Base-by-base conservation (phyloP, 1,140 invertebrate species). In the Matsumurasca onukii region DNA sequence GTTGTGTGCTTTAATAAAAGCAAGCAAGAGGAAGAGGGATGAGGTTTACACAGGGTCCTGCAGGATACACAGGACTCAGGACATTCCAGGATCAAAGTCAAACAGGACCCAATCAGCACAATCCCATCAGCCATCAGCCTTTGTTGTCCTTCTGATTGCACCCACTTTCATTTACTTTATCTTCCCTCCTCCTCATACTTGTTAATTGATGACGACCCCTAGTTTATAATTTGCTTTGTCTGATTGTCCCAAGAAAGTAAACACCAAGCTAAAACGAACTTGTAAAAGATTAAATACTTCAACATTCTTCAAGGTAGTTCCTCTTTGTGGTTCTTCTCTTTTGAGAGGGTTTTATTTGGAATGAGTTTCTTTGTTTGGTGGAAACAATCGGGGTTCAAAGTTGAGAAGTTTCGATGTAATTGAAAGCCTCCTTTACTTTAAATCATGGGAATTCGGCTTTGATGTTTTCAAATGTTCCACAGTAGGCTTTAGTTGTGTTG, bases 71-170 rank as follows among this genome's bases (percentile, higher is more conserved):
- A 39, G 17, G 55, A 25, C 2, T 22, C 55, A 59, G 55, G 55
- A 59, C 55, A 59, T 59, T 59, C 55, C 55, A 27, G 25, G 55
- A 59, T 59, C 55, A 59, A 59, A 59, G 55, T 59, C 55, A 59
- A 59, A 59, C 55, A 59, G n/a, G 34, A 39, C 34, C 34, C 34
- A 39, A 39, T 39, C 34, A 39, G 5, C n/a, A 3, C 55, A 59
- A 59, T 59, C 55, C 3, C 25, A 59, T 59, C 25, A 27, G n/a
- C n/a, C n/a, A n/a, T 59, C 25, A 27, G 55, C 25, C 5, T 39
- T 39, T 39, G 34, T 39, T 39, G 34, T 39, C 34, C 49, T 52
- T 59, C 55, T 25, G 25, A 39, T 39, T 39, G 34, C 17, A 2
- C 15, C 55, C 55, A 59, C 22, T 59, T 59, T 59, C 25, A 59